Base-by-base conservation (phyloP, 2,888 invertebrate genomes). In the Calameuta idolon region DNA sequence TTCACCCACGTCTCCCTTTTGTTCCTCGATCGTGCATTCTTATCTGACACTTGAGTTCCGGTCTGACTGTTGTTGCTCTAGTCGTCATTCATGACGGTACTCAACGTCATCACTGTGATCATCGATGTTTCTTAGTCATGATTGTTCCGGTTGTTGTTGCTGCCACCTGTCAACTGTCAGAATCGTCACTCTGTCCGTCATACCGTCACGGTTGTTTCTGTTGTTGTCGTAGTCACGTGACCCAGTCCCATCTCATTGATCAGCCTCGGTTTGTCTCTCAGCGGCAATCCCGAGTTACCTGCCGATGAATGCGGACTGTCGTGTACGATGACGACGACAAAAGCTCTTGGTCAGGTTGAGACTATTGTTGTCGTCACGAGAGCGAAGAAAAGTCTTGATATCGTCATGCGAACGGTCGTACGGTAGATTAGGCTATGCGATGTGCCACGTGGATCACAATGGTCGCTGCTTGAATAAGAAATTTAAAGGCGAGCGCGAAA, bases 391-490 rank as follows among this genome's bases (percentile, higher is more conserved):
- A 4, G 55, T 9, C 15, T 23, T 55, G 15, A 23, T 9, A 55
- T 23, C 55, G 55, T 55, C 15, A 55, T 55, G 55, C 55, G 55
- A 55, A 55, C 55, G 5, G 23, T 55, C 55, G 9, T 55, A 55
- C 84, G 77, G 84, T 86, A 87, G 86, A 84, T 83, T 82, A 82
- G 81, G 76, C 79, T 78, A 82, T 83, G 73, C 80, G 79, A 81
- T 79, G 79, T 87, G 87, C 82, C 87, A 87, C 87, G 85, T 89
- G 88, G 87, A 86, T 85, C 83, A 68, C 40, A 35, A 79, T 75
- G 23, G 74, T 80, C 69, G 34, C 12, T 77, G 79, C 75, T 69
- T 31, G 69, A 75, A 37, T 73, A 34, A 77, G 69, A 79, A 76
- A 34, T 76, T 73, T 30, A 76, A 73, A 75, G 78, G 73, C 74